phyloP scores from a whole-genome alignment of 1,140 invertebrate genomes.

The Parapsyche elsis region DNA sequence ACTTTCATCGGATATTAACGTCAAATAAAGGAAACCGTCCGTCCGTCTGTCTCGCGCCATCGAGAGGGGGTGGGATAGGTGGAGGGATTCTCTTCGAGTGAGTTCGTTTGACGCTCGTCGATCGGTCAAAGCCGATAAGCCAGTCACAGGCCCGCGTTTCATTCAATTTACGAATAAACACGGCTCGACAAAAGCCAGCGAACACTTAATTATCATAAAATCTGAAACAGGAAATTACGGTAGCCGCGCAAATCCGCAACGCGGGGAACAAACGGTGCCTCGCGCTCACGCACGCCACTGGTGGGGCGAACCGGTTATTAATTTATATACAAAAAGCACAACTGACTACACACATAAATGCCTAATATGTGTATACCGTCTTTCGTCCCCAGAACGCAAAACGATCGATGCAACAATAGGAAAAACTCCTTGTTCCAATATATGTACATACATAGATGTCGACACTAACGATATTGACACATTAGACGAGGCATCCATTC shows the following conservation, averaged over 20 bases:
- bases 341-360: background rate
- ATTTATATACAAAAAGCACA: constrained; percentile 16
- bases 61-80: no score
- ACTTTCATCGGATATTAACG: constrained; percentile 30
- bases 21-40: constrained; percentile 22
- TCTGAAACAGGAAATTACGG: constrained; percentile 48
- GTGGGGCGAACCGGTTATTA: background rate
- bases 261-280: background rate
- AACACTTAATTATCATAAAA: constrained; percentile 51
- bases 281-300: background rate
- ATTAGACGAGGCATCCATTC: no score
- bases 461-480: no score
- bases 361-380: background rate
- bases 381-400: no score
- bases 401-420: no score
- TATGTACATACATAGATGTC: no score
- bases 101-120: background rate
- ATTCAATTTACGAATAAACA: constrained; percentile 43
- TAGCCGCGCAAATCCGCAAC: constrained; percentile 21
- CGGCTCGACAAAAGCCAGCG: constrained; percentile 24
- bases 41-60: background rate
- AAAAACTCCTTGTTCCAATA: no score
- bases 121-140: constrained; percentile 23
- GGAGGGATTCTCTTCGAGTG: no score
- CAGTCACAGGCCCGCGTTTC: background rate